phyloP scores from a whole-genome alignment of 2,113 vertebrate species.

The Motacilla tschutschensis region DNA sequence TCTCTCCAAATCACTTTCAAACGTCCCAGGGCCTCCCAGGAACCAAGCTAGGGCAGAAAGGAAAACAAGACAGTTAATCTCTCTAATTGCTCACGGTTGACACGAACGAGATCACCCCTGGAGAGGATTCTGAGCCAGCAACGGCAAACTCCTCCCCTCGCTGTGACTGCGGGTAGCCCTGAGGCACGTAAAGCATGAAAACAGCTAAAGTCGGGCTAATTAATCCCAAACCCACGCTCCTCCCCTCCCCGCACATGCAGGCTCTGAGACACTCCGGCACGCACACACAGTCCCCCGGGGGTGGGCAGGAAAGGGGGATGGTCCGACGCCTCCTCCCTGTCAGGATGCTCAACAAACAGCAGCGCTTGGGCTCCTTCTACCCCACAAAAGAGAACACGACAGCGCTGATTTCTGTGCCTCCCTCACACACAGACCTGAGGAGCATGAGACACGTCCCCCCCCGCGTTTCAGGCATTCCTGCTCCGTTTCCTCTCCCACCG shows the following conservation, averaged over 20 bases:
- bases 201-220: conserved; percentile 31
- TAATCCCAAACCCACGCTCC: conserved; percentile 41
- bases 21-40: conserved; percentile 45
- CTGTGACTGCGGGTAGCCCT: conserved; percentile 51
- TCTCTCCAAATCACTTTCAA: conserved; percentile 70
- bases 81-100: conserved; percentile 47
- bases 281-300: neutral
- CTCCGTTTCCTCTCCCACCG: neutral
- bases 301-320: neutral
- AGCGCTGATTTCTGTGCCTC: neutral
- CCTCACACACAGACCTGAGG: neutral
- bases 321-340: neutral
- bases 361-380: neutral
- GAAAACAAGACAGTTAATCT: conserved; percentile 60
- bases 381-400: neutral
- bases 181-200: conserved; percentile 52
- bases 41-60: conserved; percentile 58
- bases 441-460: neutral
- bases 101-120: conserved; percentile 53
- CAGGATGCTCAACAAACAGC: neutral
- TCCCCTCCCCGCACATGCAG: conserved; percentile 3
- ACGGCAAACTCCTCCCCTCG: conserved; percentile 31
- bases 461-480: neutral
- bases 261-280: conserved; percentile 30
- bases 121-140: conserved; percentile 38